Conservation (phyloP, 2,888 invertebrate species). For the Clostera curtula region DNA sequence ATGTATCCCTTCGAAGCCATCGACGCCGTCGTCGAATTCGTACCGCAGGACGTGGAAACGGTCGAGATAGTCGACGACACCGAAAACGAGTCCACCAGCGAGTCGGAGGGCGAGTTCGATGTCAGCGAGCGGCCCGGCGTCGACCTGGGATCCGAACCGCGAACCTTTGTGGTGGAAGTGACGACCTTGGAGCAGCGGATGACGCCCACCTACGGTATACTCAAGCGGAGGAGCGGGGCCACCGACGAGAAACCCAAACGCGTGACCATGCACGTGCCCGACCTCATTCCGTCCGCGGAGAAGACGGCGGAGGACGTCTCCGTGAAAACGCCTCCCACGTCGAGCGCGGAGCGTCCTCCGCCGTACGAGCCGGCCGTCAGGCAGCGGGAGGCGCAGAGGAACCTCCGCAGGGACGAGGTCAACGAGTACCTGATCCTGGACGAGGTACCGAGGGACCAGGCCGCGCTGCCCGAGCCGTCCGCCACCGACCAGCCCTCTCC, state of each 20-base stretch:
- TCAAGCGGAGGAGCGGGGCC: constrained; percentile 33
- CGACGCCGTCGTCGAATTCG: constrained; percentile 69
- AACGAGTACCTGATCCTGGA: constrained; percentile 49
- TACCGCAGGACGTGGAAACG: constrained; percentile 70
- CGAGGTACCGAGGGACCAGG: constrained; percentile 42
- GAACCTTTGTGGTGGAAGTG: constrained; percentile 57
- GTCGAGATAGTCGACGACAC: constrained; percentile 74
- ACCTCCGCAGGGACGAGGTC: constrained; percentile 28
- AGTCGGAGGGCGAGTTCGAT: constrained; percentile 31
- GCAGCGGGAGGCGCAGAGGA: constrained; percentile 24
- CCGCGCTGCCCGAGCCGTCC: constrained; percentile 50
- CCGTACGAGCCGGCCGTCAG: constrained; percentile 27
- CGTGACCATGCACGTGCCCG: constrained; percentile 33
- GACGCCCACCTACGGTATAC: constrained; percentile 51
- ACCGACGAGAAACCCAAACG: constrained; percentile 31
- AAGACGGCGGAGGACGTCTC: constrained; percentile 17
- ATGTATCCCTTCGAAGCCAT: constrained; percentile 67
- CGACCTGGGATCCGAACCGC: constrained; percentile 45
- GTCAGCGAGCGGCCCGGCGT: constrained; percentile 21
- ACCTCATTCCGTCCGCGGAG: constrained; percentile 32
- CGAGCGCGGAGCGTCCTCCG: constrained; percentile 24
- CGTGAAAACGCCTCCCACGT: constrained; percentile 28
- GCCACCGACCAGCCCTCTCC: constrained; percentile 27
- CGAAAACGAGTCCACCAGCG: constrained; percentile 43
- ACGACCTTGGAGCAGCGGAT: constrained; percentile 51